Base-by-base conservation (phyloP, 2,888 invertebrate species). In the Drosophila neotestacea region DNA sequence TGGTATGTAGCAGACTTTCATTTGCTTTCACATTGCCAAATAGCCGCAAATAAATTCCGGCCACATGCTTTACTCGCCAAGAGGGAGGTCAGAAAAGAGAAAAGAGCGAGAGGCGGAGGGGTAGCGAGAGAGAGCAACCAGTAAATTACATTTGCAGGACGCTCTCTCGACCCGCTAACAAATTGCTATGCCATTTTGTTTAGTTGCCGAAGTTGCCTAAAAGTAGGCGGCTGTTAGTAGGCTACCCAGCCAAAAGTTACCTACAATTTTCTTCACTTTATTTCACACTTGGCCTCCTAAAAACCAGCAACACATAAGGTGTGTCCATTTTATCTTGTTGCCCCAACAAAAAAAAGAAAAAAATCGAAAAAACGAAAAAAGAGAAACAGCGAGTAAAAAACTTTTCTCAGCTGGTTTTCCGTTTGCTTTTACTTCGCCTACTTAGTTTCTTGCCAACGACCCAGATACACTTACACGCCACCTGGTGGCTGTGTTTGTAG, bases 81-180 rank as follows among this genome's bases (percentile, higher is more conserved):
- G 44, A 60, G 42, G 27, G 16, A 52, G 34, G 9, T 11, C 10
- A 4, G 16, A 4, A 34, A 11, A 58, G 28, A 30, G 11, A 32
- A 7, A n/a, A 6, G 9, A n/a, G 4, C 6, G n/a, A 47, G 48
- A 0, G 10, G 13, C 1, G n/a, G 10, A 13, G 16, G 7, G 38
- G 9, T 32, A 9, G 47, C 36, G 50, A 13, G 56, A 5, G 22
- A 64, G 67, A 56, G 69, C 67, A 67, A 79, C 74, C 85, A 77
- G 77, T 88, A 85, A 88, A 85, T 85, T 86, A 86, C 89, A 84
- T 86, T 86, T 86, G 69, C 74, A 58, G 70, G 79, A 78, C 66
- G 72, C 72, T 71, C 71, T 68, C 63, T 68, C 85, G 72, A 85
- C 71, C 79, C 71, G 75, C 74, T 84, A 89, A 85, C 85, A 85